A percentile compares a stretch with the other conserved stretches of the same genome.
These are phyloP conservation scores for Astreopora myriophthalma DNA, from an alignment of 64 coral and sea anemone genomes.

Conservation along the genomic window DNA sequence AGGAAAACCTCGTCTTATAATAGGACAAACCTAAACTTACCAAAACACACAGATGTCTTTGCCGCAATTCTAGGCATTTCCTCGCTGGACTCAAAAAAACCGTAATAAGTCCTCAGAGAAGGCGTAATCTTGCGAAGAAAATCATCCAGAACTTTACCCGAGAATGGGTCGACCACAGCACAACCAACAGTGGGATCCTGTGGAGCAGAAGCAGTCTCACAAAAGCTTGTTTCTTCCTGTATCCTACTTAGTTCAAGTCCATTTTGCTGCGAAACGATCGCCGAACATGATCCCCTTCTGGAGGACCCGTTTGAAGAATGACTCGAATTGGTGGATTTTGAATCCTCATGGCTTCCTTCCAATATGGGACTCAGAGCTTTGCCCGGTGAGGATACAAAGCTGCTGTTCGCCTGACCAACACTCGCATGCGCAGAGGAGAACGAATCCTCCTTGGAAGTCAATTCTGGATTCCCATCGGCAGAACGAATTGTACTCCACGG, in stretches of 20 bases:
- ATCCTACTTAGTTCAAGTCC: slow-evolving; percentile 36
- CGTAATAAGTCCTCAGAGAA: slow-evolving; percentile 62
- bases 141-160: slow-evolving; percentile 51
- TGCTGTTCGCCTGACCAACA: neutral
- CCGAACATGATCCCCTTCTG: slow-evolving; percentile 41
- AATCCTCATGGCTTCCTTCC: slow-evolving; percentile 92
- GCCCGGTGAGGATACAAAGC: slow-evolving; percentile 76
- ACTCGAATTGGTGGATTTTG: slow-evolving; percentile 69
- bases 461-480: slow-evolving; percentile 20
- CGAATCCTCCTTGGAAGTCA: slow-evolving; percentile 12
- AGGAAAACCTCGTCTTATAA: neutral
- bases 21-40: slow-evolving; percentile 34
- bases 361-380: slow-evolving; percentile 91
- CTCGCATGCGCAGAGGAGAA: neutral
- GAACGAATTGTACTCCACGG: slow-evolving; percentile 72
- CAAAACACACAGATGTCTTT: slow-evolving; percentile 70
- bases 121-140: slow-evolving; percentile 38
- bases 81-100: slow-evolving; percentile 35
- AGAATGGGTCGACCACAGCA: slow-evolving; percentile 87
- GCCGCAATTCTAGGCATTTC: slow-evolving; percentile 75
- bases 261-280: slow-evolving; percentile 20
- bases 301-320: slow-evolving; percentile 54
- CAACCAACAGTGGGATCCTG: slow-evolving; percentile 18
- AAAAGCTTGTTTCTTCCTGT: slow-evolving; percentile 19
- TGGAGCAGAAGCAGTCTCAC: neutral